These are phyloP conservation scores for Paralichthys olivaceus DNA, from an alignment of 2,113 vertebrate genomes.

Conservation along the genomic window DNA sequence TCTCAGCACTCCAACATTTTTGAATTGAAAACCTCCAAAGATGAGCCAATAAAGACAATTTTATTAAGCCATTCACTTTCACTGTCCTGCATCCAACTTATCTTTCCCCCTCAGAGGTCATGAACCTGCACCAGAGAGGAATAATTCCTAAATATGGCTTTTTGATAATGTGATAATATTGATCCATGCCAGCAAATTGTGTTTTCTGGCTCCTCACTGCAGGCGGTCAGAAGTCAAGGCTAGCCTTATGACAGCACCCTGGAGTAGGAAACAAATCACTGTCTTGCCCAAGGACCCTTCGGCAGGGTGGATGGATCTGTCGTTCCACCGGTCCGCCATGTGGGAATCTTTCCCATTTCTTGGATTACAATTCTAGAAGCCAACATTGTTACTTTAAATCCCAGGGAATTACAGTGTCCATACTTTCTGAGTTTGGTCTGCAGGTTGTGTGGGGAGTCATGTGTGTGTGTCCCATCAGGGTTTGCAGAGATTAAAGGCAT, in stretches of 20 bases:
- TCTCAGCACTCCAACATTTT: background rate
- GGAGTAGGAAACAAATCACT: conserved; percentile 34
- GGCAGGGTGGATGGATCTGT: background rate
- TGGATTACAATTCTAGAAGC: conserved; percentile 1
- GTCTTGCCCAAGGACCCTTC: conserved; percentile 25
- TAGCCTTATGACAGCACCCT: background rate
- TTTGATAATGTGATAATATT: conserved; percentile 68
- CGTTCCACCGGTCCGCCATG: background rate
- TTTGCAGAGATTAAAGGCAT: conserved; percentile 57
- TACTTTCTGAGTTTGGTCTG: conserved; percentile 38
- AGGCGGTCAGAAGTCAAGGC: conserved; percentile 54
- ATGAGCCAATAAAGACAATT: conserved; percentile 22
- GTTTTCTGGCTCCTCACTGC: conserved; percentile 20
- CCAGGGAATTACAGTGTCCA: conserved; percentile 34
- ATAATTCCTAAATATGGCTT: conserved; percentile 55
- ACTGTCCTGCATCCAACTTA: conserved; percentile 42
- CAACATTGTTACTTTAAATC: conserved; percentile 30
- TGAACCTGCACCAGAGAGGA: background rate
- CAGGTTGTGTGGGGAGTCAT: conserved; percentile 22
- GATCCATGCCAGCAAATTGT: conserved; percentile 56
- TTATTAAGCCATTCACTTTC: conserved; percentile 12
- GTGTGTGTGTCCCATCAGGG: conserved; percentile 46
- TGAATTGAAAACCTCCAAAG: conserved; percentile 10
- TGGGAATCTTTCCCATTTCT: conserved; percentile 1
- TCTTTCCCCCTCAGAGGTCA: conserved; percentile 26